phyloP scores from a whole-genome alignment of 2,113 vertebrate species.

The Morphnarchus princeps region DNA sequence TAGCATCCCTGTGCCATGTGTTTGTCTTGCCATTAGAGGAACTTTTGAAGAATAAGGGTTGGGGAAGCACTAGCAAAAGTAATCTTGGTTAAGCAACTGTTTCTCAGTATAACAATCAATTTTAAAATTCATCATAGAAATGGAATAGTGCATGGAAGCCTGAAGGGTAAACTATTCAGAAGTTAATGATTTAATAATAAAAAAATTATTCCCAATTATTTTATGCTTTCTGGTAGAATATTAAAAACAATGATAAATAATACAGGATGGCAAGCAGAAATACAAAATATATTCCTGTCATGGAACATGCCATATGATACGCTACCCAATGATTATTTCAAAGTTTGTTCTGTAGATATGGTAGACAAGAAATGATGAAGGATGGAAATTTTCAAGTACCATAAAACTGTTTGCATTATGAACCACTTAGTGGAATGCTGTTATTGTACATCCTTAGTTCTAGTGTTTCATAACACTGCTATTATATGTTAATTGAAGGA shows the following conservation, averaged over 20 bases:
- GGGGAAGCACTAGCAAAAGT: background rate
- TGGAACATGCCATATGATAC: background rate
- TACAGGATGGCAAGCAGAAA: background rate
- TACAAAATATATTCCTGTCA: background rate
- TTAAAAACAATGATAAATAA: constrained; percentile 27
- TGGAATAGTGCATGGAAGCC: background rate
- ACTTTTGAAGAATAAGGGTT: background rate
- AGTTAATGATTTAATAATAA: background rate
- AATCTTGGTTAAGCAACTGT: background rate
- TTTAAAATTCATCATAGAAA: background rate
- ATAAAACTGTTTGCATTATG: background rate
- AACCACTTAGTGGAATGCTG: background rate
- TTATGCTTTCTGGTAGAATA: background rate
- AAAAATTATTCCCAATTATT: background rate
- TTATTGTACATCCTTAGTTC: background rate
- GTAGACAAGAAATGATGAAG: background rate
- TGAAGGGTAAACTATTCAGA: background rate
- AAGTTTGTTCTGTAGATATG: background rate
- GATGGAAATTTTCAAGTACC: background rate
- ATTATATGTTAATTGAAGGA: background rate
- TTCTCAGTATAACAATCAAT: background rate
- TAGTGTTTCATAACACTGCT: background rate
- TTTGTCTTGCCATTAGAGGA: background rate
- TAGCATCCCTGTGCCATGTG: background rate
- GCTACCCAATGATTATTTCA: background rate